phyloP scores from a whole-genome alignment of 2,113 vertebrate species.

The Pterocles gutturalis region DNA sequence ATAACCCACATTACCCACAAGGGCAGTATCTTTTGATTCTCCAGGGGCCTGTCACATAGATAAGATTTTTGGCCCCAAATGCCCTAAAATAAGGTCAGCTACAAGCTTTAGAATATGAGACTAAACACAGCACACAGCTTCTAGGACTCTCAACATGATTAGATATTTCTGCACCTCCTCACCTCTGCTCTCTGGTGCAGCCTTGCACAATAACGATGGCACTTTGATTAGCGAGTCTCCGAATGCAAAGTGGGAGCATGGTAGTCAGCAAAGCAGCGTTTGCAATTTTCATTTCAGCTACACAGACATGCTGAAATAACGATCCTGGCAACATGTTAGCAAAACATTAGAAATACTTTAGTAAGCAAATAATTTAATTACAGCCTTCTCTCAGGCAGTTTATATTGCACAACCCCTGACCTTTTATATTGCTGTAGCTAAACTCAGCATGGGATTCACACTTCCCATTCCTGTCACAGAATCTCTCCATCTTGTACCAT shows the following conservation, averaged over 20 bases:
- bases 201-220: background rate
- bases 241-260: background rate
- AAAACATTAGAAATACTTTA: slow-evolving; percentile 80
- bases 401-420: slow-evolving; percentile 73
- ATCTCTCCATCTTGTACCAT: slow-evolving; percentile 85
- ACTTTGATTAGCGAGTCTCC: background rate
- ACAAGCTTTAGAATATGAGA: background rate
- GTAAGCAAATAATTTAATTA: slow-evolving; percentile 85
- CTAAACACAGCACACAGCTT: background rate
- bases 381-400: slow-evolving; percentile 68
- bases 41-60: background rate
- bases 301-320: slow-evolving; percentile 73
- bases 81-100: background rate
- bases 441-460: slow-evolving; percentile 77
- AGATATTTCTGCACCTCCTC: background rate
- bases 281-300: slow-evolving; percentile 25
- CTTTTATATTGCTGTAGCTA: slow-evolving; percentile 74
- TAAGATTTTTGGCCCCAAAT: background rate
- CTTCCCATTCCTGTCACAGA: slow-evolving; percentile 82
- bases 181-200: background rate
- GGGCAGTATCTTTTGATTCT: background rate
- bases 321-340: slow-evolving; percentile 71
- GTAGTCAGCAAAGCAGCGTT: background rate
- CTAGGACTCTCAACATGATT: background rate
- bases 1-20: fast-evolving